phyloP scores from a whole-genome alignment of 2,888 invertebrate genomes.

The Pantelozetes paolii region DNA sequence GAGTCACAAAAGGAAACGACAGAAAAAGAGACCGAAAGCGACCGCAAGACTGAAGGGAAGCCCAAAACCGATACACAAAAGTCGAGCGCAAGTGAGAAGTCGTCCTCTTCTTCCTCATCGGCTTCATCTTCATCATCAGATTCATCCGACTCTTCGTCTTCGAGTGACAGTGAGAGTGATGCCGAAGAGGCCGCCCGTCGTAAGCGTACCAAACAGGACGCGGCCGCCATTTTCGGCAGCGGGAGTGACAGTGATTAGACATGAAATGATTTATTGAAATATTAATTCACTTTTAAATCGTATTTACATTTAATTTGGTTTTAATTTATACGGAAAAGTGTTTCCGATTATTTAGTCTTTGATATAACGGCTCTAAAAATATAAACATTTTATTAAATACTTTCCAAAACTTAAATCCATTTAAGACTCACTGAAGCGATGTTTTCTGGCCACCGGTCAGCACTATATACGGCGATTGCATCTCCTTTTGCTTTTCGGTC shows the following conservation, averaged over 20 bases:
- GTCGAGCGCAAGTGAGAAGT: slow-evolving; percentile 37
- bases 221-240: slow-evolving; percentile 49
- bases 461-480: slow-evolving; percentile 85
- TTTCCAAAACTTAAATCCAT: no score
- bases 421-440: slow-evolving; percentile 19
- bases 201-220: slow-evolving; percentile 43
- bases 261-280: no score
- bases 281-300: background rate
- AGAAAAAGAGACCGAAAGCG: slow-evolving; percentile 50
- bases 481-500: slow-evolving; percentile 91
- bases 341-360: slow-evolving; percentile 12
- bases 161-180: slow-evolving; percentile 37
- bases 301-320: background rate
- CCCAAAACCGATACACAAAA: slow-evolving; percentile 35
- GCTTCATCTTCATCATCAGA: slow-evolving; percentile 40
- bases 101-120: slow-evolving; percentile 30
- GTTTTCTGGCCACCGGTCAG: slow-evolving; percentile 64
- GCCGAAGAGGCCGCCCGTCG: slow-evolving; percentile 21
- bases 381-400: no score
- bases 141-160: slow-evolving; percentile 43
- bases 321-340: background rate
- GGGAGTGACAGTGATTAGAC: slow-evolving; percentile 46
- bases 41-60: slow-evolving; percentile 55
- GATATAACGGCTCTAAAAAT: background rate
- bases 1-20: slow-evolving; percentile 48